A percentile compares a stretch with the other conserved stretches of the same genome.
These are phyloP conservation scores for Lepas anatifera DNA, from an alignment of 2,888 invertebrate species.

Conservation along the genomic window DNA sequence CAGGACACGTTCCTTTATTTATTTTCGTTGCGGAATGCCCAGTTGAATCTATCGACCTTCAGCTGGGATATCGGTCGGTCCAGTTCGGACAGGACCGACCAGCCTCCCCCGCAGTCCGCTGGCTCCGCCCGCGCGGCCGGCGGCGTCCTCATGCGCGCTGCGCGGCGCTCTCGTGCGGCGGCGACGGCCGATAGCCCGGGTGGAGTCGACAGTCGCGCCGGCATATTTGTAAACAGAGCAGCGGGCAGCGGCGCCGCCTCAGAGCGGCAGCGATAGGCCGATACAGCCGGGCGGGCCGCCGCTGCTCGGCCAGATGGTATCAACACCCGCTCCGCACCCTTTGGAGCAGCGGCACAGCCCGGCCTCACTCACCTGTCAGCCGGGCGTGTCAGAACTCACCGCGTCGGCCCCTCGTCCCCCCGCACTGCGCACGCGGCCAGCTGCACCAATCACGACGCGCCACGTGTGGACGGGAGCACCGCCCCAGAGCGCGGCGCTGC, in stretches of 20 bases:
- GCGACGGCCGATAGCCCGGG: background rate
- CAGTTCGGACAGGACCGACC: no score
- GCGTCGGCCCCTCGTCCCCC: background rate
- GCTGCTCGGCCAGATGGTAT: background rate
- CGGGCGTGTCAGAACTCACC: no score
- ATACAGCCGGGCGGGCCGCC: background rate
- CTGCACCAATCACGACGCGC: background rate
- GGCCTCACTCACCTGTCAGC: no score
- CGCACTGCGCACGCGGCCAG: background rate
- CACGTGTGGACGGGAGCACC: no score
- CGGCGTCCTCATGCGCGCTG: background rate
- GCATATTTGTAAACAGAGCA: conserved; percentile 2
- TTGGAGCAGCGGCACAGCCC: no score
- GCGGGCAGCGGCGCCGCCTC: background rate
- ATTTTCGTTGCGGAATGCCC: no score
- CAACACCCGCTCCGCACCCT: background rate
- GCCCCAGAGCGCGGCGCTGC: no score
- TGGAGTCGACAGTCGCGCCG: background rate
- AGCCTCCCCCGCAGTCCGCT: no score
- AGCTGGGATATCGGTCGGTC: no score
- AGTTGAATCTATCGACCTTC: no score
- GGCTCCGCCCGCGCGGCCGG: no score
- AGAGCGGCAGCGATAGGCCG: background rate
- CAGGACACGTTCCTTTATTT: no score
- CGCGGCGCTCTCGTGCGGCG: background rate